Conservation (phyloP, 2,113 vertebrate species). For the Aegithalos caudatus region DNA sequence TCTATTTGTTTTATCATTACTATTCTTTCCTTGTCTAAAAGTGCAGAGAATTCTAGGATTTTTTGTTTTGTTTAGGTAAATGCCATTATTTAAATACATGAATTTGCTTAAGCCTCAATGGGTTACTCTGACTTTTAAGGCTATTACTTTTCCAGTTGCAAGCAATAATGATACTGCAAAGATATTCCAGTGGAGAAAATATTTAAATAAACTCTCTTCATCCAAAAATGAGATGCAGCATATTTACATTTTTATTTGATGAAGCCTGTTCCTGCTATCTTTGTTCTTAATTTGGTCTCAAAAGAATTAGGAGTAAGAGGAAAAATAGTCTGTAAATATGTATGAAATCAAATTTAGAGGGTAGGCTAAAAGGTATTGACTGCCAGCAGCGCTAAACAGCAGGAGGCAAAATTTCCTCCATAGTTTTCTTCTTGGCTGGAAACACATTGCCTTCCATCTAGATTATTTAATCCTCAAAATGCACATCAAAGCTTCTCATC, state of each 20-base stretch:
- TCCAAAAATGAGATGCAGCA: slow-evolving; percentile 80
- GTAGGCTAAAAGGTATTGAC: slow-evolving; percentile 85
- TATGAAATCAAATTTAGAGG: slow-evolving; percentile 83
- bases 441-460: slow-evolving; percentile 88
- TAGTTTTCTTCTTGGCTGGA: slow-evolving; percentile 87
- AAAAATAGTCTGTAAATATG: slow-evolving; percentile 84
- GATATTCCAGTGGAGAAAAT: slow-evolving; percentile 72
- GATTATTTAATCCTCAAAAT: slow-evolving; percentile 98
- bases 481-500: slow-evolving; percentile 92
- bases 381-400: slow-evolving; percentile 81
- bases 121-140: slow-evolving; percentile 56
- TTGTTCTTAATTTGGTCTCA: slow-evolving; percentile 83
- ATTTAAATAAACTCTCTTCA: slow-evolving; percentile 80
- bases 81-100: slow-evolving; percentile 54
- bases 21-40: not conserved
- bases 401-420: slow-evolving; percentile 88
- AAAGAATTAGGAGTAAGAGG: slow-evolving; percentile 82
- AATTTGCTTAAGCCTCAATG: slow-evolving; percentile 39
- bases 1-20: not conserved
- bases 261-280: slow-evolving; percentile 77
- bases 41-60: not conserved
- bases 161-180: slow-evolving; percentile 69
- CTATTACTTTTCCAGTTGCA: slow-evolving; percentile 68
- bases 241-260: slow-evolving; percentile 86
- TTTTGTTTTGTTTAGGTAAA: not conserved